A percentile compares a stretch with the other conserved stretches of the same genome.
phyloP scores from a whole-genome alignment of 2,888 invertebrate genomes.

The Drosophila differens region DNA sequence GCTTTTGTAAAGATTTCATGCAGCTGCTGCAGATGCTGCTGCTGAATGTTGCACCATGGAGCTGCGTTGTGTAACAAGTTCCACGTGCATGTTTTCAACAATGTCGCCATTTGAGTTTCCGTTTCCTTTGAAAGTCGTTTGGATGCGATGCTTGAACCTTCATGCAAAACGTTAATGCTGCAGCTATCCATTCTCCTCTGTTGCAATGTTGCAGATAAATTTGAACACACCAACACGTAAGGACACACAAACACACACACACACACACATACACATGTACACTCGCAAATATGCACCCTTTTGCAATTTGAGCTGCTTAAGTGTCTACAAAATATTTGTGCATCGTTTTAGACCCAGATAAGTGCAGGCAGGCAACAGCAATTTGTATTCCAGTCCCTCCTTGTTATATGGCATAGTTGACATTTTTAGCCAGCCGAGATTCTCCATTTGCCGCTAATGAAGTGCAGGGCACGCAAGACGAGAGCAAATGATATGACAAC shows the following conservation, averaged over 20 bases:
- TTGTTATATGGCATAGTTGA: conserved; percentile 13
- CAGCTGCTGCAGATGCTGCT: conserved; percentile 43
- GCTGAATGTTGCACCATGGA: conserved; percentile 37
- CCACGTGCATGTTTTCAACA: conserved; percentile 79
- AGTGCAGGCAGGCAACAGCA: conserved; percentile 36
- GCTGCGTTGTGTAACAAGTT: conserved; percentile 71
- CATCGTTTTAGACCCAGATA: conserved; percentile 65
- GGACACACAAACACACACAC: background rate
- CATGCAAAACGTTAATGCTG: conserved; percentile 57
- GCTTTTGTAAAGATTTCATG: conserved; percentile 76
- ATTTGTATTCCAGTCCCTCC: conserved; percentile 1
- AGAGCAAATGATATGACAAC: conserved; percentile 56
- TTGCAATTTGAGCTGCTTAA: conserved; percentile 61
- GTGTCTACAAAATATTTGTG: conserved; percentile 65
- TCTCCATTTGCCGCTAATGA: conserved; percentile 54
- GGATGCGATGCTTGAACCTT: conserved; percentile 51
- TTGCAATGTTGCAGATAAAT: conserved; percentile 59
- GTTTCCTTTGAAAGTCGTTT: conserved; percentile 54
- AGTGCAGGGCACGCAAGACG: conserved; percentile 40
- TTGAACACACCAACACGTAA: conserved; percentile 30
- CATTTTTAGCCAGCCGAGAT: conserved; percentile 34
- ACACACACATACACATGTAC: background rate
- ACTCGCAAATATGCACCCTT: conserved; percentile 9
- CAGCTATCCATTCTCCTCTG: conserved; percentile 30
- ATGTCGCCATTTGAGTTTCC: conserved; percentile 69